Evolutionary conservation across 2,888 invertebrate species (phyloP).

Genomic region (Brachyopa scutellaris): DNA sequence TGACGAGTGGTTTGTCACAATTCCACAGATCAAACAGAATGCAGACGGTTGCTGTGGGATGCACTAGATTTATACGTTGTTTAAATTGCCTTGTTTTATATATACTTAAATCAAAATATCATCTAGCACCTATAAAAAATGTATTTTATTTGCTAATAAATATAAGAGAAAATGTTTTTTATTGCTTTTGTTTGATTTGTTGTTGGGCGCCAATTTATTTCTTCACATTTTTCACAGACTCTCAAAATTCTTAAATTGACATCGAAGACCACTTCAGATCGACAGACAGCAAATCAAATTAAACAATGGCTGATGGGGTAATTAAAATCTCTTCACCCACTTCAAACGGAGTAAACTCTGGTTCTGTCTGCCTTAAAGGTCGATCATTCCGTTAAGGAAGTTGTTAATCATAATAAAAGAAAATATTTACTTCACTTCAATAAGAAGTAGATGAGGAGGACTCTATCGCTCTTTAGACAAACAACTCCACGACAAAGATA

Average conservation of each 20-base stretch:
- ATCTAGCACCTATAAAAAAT: too few species aligned
- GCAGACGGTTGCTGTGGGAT: too few species aligned
- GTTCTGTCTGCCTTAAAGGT: not conserved
- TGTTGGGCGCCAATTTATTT: slow-evolving; percentile 27
- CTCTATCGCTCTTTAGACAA: not conserved
- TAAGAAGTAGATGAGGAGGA: not conserved
- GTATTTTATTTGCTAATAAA: too few species aligned
- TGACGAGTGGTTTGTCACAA: too few species aligned
- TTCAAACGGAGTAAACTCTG: slow-evolving; percentile 42
- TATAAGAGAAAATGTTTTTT: too few species aligned
- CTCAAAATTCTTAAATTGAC: slow-evolving; percentile 49
- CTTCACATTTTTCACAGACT: not conserved
- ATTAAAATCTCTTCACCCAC: slow-evolving; percentile 67
- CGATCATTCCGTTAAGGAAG: slow-evolving; percentile 50
- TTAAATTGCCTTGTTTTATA: too few species aligned
- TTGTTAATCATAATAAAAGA: slow-evolving; percentile 60
- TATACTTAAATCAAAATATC: too few species aligned
- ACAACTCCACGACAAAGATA: slow-evolving; percentile 26
- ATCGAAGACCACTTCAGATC: slow-evolving; percentile 35
- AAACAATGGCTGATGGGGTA: slow-evolving; percentile 28
- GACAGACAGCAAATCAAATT: slow-evolving; percentile 47
- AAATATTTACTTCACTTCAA: slow-evolving; percentile 56
- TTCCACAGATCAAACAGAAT: too few species aligned
- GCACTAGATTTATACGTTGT: too few species aligned
- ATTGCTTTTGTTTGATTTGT: not conserved